These are phyloP conservation scores for Caenorhabditis sp. DNA, from an alignment of 2,888 invertebrate genomes.

Conservation along the genomic window DNA sequence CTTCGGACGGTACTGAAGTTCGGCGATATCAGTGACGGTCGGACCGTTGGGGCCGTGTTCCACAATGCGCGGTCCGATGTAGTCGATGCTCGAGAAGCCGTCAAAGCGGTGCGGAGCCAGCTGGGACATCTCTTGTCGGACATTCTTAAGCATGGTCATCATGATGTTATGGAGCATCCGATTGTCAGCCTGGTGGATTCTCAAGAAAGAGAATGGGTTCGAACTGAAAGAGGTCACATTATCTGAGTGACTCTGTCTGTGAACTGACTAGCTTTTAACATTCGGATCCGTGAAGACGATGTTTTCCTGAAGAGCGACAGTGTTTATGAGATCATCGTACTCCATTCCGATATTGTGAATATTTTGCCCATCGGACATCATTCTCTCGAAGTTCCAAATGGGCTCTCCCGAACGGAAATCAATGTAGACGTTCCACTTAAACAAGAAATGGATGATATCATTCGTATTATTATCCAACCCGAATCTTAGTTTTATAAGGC, in stretches of 20 bases:
- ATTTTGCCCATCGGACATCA: conserved; percentile 22
- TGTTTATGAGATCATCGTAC: conserved; percentile 34
- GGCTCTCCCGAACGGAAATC: conserved; percentile 41
- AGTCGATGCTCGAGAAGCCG: conserved; percentile 38
- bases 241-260: neutral
- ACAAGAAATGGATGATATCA: neutral
- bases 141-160: conserved; percentile 36
- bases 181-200: conserved; percentile 8
- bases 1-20: conserved; percentile 34
- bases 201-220: neutral
- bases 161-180: conserved; percentile 25
- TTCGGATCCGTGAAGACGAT: conserved; percentile 18
- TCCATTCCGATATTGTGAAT: conserved; percentile 17
- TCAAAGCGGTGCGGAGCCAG: conserved; percentile 25
- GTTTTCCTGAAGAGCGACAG: neutral
- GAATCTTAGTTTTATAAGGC: conserved; percentile 36
- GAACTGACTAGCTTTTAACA: conserved; percentile 31
- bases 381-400: conserved; percentile 41
- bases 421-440: conserved; percentile 47
- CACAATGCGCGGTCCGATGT: conserved; percentile 31
- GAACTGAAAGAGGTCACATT: conserved; percentile 4
- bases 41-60: conserved; percentile 36
- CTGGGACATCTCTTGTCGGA: conserved; percentile 23
- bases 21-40: conserved; percentile 31
- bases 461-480: neutral